These are phyloP conservation scores for Cervus canadensis DNA, from an alignment of 2,113 vertebrate species.

Conservation along the genomic window DNA sequence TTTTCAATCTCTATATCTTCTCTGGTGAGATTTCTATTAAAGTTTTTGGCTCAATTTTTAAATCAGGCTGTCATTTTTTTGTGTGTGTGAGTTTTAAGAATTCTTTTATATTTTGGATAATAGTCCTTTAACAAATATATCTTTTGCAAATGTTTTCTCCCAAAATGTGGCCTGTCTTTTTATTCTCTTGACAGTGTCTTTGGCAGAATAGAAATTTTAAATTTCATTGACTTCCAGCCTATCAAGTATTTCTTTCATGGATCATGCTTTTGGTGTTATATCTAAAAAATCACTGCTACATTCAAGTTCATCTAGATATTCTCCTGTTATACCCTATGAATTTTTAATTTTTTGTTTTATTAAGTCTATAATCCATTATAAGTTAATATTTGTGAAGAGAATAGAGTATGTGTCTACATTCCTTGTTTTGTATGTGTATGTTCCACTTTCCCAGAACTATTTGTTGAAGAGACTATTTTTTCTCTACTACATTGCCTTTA, in stretches of 20 bases:
- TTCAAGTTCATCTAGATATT: background rate
- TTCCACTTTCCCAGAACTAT: background rate
- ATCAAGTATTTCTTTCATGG: background rate
- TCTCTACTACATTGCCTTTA: background rate
- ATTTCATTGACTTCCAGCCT: background rate
- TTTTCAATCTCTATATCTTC: background rate
- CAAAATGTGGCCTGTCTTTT: background rate
- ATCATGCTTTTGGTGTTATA: background rate
- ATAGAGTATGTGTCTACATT: background rate
- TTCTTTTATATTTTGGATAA: background rate
- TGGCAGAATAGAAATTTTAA: background rate
- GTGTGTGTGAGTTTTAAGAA: background rate
- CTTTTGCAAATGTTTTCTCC: background rate
- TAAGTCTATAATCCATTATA: background rate
- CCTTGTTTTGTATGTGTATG: background rate
- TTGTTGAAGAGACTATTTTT: background rate
- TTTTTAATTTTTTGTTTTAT: background rate
- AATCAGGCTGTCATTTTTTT: background rate
- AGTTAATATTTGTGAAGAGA: background rate
- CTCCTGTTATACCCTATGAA: background rate
- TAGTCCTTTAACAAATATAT: background rate
- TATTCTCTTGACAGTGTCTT: background rate
- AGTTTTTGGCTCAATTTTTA: background rate
- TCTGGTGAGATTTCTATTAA: background rate
- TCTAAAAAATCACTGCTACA: background rate